Conservation (phyloP, 1,140 invertebrate genomes). For the Drosophila insularis region DNA sequence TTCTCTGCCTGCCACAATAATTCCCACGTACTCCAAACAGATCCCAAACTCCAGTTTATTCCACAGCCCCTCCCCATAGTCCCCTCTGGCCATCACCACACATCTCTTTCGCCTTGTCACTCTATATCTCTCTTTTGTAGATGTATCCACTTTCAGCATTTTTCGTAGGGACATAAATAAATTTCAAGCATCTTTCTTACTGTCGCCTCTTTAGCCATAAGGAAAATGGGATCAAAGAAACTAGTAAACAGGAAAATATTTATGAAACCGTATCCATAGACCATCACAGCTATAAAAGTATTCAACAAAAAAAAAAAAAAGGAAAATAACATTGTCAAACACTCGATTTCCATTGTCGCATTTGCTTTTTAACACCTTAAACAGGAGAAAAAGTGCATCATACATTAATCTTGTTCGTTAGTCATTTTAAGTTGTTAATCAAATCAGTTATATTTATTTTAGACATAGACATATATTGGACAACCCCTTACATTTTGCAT, state of each 20-base stretch:
- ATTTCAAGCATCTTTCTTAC: constrained; percentile 73
- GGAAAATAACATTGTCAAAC: too few species aligned
- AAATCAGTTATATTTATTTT: too few species aligned
- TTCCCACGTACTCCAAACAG: constrained; percentile 61
- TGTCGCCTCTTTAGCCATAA: constrained; percentile 32
- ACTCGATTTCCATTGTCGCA: too few species aligned
- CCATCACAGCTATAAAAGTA: neutral
- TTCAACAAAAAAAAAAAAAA: neutral
- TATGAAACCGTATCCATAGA: constrained; percentile 3
- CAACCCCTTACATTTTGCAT: too few species aligned
- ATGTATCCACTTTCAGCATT: constrained; percentile 71
- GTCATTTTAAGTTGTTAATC: too few species aligned
- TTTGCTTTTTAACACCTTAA: too few species aligned
- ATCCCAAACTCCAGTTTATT: constrained; percentile 11
- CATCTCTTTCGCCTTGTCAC: constrained; percentile 26
- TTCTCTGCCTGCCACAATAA: constrained; percentile 66
- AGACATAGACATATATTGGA: too few species aligned
- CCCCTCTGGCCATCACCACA: constrained; percentile 10
- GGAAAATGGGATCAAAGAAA: constrained; percentile 1
- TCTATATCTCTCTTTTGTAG: constrained; percentile 35
- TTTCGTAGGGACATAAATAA: constrained; percentile 71
- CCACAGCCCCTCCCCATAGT: neutral
- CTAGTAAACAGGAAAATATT: constrained; percentile 14
- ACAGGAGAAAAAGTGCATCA: too few species aligned
- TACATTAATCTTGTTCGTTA: too few species aligned